phyloP scores from a whole-genome alignment of 2,113 vertebrate genomes.

The Proterorhinus semilunaris region DNA sequence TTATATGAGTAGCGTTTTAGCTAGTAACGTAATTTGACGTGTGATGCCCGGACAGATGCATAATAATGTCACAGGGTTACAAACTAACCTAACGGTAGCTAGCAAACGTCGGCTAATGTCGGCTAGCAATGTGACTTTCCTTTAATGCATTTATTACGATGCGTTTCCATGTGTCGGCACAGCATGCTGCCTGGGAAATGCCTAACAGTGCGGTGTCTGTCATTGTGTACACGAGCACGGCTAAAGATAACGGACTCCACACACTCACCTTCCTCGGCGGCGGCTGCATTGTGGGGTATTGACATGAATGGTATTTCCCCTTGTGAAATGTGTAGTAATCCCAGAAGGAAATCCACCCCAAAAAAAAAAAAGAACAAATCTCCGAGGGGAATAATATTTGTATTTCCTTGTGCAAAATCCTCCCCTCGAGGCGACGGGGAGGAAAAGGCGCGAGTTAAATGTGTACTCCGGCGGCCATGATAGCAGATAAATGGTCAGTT shows the following conservation, averaged over 20 bases:
- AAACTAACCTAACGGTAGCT: constrained; percentile 30
- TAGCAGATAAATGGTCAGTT: constrained; percentile 63
- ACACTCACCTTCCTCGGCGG: constrained; percentile 93
- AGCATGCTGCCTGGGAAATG: neutral
- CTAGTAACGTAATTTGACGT: constrained; percentile 48
- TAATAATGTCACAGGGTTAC: constrained; percentile 42
- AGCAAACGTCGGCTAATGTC: constrained; percentile 48
- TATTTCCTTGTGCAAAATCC: constrained; percentile 36
- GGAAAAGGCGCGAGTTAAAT: constrained; percentile 61
- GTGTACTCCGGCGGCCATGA: constrained; percentile 77
- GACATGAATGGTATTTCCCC: constrained; percentile 78
- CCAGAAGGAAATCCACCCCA: constrained; percentile 57
- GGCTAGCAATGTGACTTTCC: constrained; percentile 25
- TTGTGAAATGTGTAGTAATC: constrained; percentile 62
- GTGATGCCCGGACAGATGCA: constrained; percentile 51
- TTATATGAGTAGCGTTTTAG: constrained; percentile 17
- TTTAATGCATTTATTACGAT: neutral
- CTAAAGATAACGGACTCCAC: constrained; percentile 61
- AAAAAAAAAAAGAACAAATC: constrained; percentile 22
- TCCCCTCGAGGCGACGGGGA: constrained; percentile 50
- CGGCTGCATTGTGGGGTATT: constrained; percentile 90
- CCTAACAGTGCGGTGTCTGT: constrained; percentile 25
- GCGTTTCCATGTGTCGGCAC: neutral
- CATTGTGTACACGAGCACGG: constrained; percentile 37
- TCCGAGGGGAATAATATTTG: constrained; percentile 30